phyloP scores from a whole-genome alignment of 1,140 invertebrate genomes.

The Trinorchestia longiramus region DNA sequence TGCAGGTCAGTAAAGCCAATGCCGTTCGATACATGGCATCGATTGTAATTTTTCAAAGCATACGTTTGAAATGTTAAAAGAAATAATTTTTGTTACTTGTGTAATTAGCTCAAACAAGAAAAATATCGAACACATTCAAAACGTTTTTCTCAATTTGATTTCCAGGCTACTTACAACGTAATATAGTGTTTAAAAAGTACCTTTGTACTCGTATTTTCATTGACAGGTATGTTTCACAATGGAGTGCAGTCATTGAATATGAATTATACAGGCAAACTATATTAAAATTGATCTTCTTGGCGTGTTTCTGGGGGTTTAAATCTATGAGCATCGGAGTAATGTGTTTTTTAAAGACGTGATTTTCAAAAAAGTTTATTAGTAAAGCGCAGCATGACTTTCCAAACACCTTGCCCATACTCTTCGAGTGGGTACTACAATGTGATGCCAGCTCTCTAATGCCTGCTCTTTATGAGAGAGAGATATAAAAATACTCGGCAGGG shows the following conservation, averaged over 20 bases:
- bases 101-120: neutral
- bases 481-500: neutral
- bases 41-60: neutral
- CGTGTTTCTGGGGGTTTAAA: too few species aligned
- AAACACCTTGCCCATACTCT: neutral
- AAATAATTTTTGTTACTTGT: neutral
- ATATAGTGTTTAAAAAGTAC: neutral
- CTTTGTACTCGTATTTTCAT: too few species aligned
- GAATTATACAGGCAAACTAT: too few species aligned
- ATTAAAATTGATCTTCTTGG: too few species aligned
- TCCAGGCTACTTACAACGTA: neutral
- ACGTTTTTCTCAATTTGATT: neutral
- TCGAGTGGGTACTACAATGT: neutral
- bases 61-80: neutral
- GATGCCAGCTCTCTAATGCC: neutral
- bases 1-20: neutral
- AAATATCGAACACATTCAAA: neutral
- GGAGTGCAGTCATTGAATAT: too few species aligned
- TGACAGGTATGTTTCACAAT: too few species aligned
- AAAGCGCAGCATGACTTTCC: too few species aligned
- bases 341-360: too few species aligned
- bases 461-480: neutral
- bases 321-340: too few species aligned
- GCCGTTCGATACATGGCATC: neutral
- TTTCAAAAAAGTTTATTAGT: too few species aligned